These are phyloP conservation scores for Addax nasomaculatus DNA, from an alignment of 2,113 vertebrate species.

Conservation along the genomic window DNA sequence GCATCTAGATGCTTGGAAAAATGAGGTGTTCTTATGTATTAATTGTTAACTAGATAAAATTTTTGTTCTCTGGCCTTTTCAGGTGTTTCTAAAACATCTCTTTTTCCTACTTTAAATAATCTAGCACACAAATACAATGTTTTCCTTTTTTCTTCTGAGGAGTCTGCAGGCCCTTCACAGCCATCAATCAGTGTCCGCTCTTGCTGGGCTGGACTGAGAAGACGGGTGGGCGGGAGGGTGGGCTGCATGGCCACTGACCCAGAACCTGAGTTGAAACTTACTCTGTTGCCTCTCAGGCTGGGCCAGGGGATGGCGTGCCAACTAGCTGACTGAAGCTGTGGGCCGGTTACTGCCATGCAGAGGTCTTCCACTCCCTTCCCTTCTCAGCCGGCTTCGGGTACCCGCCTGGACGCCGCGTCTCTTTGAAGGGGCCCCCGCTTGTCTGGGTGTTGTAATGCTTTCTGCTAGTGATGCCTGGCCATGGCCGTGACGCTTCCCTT, in stretches of 20 bases:
- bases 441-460: neutral
- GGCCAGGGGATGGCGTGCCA: neutral
- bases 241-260: neutral
- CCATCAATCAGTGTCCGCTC: neutral
- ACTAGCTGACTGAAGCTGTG: neutral
- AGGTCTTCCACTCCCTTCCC: neutral
- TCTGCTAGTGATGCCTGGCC: neutral
- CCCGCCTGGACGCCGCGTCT: fast-evolving
- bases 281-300: neutral
- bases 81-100: neutral
- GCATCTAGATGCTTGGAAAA: neutral
- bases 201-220: neutral
- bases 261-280: fast-evolving
- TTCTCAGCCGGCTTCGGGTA: neutral
- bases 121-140: neutral
- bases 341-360: neutral
- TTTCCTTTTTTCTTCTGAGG: neutral
- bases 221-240: neutral
- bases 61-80: neutral
- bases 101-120: neutral
- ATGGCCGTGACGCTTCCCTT: neutral
- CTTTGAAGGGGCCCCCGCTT: neutral
- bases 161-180: neutral
- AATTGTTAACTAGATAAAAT: neutral
- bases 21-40: neutral